Evolutionary conservation across 2,113 vertebrate species (phyloP).

Genomic region (Anoura caudifer): DNA sequence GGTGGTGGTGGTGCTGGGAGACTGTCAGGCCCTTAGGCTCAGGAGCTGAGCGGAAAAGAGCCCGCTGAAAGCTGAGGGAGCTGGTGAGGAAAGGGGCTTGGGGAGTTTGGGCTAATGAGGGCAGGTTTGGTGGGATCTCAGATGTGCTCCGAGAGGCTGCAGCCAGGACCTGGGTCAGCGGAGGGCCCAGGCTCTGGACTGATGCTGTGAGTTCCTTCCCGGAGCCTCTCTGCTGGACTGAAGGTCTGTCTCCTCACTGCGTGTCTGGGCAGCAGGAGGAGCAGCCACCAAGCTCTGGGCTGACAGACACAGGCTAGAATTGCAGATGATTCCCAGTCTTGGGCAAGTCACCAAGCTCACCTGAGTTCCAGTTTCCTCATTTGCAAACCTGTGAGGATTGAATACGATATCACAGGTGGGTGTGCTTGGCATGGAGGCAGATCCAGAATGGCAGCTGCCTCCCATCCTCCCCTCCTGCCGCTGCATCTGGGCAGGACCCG

Average conservation of each 20-base stretch:
- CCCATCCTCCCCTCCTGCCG: not conserved
- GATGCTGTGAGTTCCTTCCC: not conserved
- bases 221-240: not conserved
- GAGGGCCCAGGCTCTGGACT: not conserved
- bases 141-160: not conserved
- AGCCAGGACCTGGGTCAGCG: no score
- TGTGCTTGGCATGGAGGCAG: fast-evolving
- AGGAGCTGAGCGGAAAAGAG: not conserved
- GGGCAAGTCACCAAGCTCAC: not conserved
- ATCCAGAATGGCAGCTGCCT: not conserved
- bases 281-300: not conserved
- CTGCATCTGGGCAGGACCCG: not conserved
- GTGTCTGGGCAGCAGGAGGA: no score
- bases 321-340: not conserved
- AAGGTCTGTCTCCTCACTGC: not conserved
- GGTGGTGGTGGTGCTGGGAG: not conserved
- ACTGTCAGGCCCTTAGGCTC: not conserved
- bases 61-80: not conserved
- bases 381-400: not conserved
- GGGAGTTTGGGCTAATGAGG: not conserved
- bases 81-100: not conserved
- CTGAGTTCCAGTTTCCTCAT: not conserved
- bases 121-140: not conserved
- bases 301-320: not conserved
- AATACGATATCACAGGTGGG: fast-evolving